These are phyloP conservation scores for Thamnaconus septentrionalis DNA, from an alignment of 2,113 vertebrate genomes.

Conservation along the genomic window DNA sequence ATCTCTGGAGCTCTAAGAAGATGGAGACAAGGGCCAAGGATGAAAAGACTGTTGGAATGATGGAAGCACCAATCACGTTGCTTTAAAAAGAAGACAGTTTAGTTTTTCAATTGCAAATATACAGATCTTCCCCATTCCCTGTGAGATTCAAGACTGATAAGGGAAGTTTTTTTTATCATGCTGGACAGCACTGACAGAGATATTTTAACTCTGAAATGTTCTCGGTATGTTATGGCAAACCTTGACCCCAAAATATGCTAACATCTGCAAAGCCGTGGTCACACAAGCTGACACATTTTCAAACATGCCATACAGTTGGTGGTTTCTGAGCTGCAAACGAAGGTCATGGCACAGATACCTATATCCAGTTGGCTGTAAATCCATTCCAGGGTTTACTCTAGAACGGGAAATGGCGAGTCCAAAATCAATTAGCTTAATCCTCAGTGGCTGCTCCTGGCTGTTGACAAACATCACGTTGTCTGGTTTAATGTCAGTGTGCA, in stretches of 20 bases:
- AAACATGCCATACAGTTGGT: too few relatives aligned
- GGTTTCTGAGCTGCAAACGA: background rate
- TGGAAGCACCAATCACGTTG: background rate
- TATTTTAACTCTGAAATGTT: too few relatives aligned
- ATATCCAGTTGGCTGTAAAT: background rate
- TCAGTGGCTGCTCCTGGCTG: background rate
- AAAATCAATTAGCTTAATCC: conserved; percentile 27
- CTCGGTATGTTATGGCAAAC: too few relatives aligned
- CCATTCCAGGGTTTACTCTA: background rate
- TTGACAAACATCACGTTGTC: conserved; percentile 29
- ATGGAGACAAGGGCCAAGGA: background rate
- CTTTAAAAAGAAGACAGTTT: background rate
- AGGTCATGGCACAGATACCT: conserved; percentile 10
- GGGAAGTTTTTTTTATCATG: background rate
- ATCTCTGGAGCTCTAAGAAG: conserved; percentile 31
- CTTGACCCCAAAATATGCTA: too few relatives aligned
- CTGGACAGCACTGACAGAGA: too few relatives aligned
- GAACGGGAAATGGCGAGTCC: background rate
- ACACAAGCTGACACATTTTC: too few relatives aligned
- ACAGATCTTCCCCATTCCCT: too few relatives aligned
- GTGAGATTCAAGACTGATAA: too few relatives aligned
- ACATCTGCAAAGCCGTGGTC: too few relatives aligned
- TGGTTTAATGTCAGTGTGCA: conserved; percentile 24
- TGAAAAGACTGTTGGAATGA: background rate
- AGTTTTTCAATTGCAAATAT: too few relatives aligned